These are phyloP conservation scores for Vulpes lagopus DNA, from an alignment of 2,113 vertebrate species.

Conservation along the genomic window DNA sequence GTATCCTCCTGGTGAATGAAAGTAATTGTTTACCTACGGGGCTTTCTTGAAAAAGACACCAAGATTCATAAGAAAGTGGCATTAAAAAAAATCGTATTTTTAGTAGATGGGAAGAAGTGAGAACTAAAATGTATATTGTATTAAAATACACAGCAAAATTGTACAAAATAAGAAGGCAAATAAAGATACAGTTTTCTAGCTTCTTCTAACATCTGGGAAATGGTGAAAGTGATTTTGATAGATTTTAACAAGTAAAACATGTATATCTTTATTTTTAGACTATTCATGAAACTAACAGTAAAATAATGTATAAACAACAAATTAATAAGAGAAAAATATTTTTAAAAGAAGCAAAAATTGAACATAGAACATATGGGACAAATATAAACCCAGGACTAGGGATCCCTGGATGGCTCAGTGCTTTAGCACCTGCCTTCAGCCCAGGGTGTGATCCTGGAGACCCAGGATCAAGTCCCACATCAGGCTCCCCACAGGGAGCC, in stretches of 20 bases:
- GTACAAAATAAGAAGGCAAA: not conserved
- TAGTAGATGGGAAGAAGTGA: not conserved
- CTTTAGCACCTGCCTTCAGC: no score
- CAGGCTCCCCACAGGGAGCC: no score
- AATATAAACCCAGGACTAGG: not conserved
- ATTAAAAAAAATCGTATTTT: not conserved
- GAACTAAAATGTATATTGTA: not conserved
- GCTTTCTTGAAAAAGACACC: not conserved
- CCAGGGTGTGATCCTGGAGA: no score
- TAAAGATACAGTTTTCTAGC: not conserved
- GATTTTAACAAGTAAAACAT: not conserved
- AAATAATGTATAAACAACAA: not conserved
- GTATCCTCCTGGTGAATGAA: not conserved
- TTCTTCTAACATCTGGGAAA: not conserved
- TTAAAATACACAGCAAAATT: not conserved
- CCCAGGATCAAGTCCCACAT: no score
- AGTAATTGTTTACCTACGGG: not conserved
- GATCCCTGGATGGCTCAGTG: no score
- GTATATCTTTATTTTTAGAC: not conserved
- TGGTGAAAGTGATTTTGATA: not conserved
- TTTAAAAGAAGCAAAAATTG: not conserved
- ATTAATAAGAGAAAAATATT: not conserved
- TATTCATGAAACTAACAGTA: not conserved
- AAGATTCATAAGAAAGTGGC: not conserved
- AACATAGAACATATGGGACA: not conserved